phyloP scores from a whole-genome alignment of 37 sponge, comb jelly and placozoan species.

The Cliona cf. orientalis region DNA sequence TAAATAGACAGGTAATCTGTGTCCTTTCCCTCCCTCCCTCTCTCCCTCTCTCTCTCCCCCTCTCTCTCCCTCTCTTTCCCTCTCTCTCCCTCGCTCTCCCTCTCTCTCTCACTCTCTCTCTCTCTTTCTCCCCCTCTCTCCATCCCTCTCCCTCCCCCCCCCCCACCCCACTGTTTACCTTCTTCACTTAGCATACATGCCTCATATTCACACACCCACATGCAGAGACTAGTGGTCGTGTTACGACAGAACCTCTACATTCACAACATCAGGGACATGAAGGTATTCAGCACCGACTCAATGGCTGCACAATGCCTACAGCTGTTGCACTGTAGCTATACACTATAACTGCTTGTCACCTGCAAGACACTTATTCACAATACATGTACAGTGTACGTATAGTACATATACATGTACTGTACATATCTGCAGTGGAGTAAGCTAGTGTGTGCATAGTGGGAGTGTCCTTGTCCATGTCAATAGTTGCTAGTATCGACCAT shows the following conservation, averaged over 20 bases:
- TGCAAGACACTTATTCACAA: background rate
- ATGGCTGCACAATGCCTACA: background rate
- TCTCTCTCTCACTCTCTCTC: slow-evolving; percentile 3
- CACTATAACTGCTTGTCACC: background rate
- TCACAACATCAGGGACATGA: slow-evolving; percentile 99
- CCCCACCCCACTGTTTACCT: background rate
- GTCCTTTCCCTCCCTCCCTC: background rate
- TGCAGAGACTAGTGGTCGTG: slow-evolving; percentile 88
- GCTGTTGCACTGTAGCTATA: background rate
- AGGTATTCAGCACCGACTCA: slow-evolving; percentile 55
- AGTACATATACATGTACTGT: background rate
- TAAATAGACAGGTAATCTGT: slow-evolving; percentile 87
- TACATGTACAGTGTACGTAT: background rate
- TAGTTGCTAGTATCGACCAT: too few species aligned
- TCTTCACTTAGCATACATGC: too few species aligned
- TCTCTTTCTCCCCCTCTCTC: slow-evolving; percentile 11
- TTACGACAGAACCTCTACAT: slow-evolving; percentile 92
- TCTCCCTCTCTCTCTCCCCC: background rate
- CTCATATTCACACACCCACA: background rate
- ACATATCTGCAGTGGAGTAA: background rate
- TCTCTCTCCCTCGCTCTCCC: too few species aligned
- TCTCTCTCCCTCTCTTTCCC: background rate
- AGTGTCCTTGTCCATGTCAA: too few species aligned
- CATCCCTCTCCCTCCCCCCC: too few species aligned
- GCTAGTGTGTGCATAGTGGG: too few species aligned